Percentiles rank a stretch among this genome's conserved stretches.
Evolutionary conservation across 2,797 vertebrate species (phyloP).

Genomic region (Sebastes oblongus): DNA sequence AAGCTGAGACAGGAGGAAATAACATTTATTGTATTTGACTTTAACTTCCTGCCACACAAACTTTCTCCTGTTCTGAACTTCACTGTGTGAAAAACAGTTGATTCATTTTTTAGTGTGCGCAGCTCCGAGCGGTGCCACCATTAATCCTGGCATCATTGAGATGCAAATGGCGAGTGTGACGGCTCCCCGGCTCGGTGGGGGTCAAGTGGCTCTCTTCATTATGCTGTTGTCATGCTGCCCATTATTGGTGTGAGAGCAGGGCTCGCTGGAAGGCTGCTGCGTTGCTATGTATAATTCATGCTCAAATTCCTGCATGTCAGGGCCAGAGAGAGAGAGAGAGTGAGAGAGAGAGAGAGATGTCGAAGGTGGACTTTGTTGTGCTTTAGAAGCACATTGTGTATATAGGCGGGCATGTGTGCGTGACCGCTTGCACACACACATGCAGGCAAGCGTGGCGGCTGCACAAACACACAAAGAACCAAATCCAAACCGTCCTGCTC

Average conservation of each 20-base stretch:
- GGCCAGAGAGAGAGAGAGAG: slow-evolving; percentile 6
- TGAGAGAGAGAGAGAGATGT: slow-evolving; percentile 24
- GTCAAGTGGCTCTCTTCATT: slow-evolving; percentile 85
- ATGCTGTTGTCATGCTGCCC: slow-evolving; percentile 83
- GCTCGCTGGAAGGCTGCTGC: slow-evolving; percentile 71
- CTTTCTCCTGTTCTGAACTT: slow-evolving; percentile 6
- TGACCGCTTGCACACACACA: slow-evolving; percentile 27
- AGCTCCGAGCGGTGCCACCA: slow-evolving; percentile 52
- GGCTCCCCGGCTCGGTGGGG: slow-evolving; percentile 73
- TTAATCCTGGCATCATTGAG: slow-evolving; percentile 81
- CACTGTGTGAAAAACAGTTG: slow-evolving; percentile 12
- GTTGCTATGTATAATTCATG: slow-evolving; percentile 85
- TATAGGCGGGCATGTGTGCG: slow-evolving; percentile 21
- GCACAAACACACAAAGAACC: not conserved
- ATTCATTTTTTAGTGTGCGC: slow-evolving; percentile 51
- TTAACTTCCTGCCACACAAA: slow-evolving; percentile 1
- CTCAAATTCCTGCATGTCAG: slow-evolving; percentile 81
- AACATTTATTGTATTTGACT: too few relatives aligned
- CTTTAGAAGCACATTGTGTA: slow-evolving; percentile 46
- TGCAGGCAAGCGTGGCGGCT: too few relatives aligned
- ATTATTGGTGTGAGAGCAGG: slow-evolving; percentile 75
- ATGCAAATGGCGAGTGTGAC: slow-evolving; percentile 83
- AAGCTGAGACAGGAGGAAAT: slow-evolving; percentile 30
- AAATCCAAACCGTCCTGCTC: too few relatives aligned
- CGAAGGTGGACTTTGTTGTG: slow-evolving; percentile 58